Base-by-base conservation (phyloP, 2,888 invertebrate species). In the Aleiodes alternator region DNA sequence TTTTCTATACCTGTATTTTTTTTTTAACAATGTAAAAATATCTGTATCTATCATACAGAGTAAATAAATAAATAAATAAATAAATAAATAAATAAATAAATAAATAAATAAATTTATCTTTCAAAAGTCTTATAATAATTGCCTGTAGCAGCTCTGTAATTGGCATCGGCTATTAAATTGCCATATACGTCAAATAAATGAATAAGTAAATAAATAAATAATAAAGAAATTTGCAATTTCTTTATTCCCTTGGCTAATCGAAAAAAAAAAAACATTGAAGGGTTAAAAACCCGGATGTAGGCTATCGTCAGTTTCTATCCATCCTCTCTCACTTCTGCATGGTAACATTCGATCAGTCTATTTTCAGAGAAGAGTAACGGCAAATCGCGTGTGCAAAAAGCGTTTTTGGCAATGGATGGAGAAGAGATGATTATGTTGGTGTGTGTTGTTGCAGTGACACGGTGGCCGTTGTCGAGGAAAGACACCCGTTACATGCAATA, bases 401-500 rank as follows among this genome's bases (percentile, higher is more conserved):
- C 64, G n/a, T 73, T 61, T 55, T 72, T 53, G 66, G 66, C 69
- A 57, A 50, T 64, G 51, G 48, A 16, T 9, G 31, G 31, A 1
- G 34, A 64, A 59, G 7, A 14, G 23, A 34, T 31, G 6, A n/a
- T 9, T n/a, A 43, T 16, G 14, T 8, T 29, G 0, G 16, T 64
- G 70, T 31, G 29, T 23, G 16, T 55, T 29, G 23, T 34, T 31
- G 64, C 48, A 29, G 64, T 48, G 70, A 66, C 51, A 55, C 77
- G 61, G 31, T 5, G 74, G 61, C 51, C 31, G 51, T 51, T 51
- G 51, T 68, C 12, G 70, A 73, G 31, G 9, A 12, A 66, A 73
- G 12, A 68, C 73, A 78, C 59, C 75, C 78, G 78, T 64, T 75
- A 66, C 53, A 53, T 66, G 50, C 71, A 34, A 14, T 14, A 61